Evolutionary conservation across 2,888 invertebrate species (phyloP).

Genomic region (Pediacus dermestoides): DNA sequence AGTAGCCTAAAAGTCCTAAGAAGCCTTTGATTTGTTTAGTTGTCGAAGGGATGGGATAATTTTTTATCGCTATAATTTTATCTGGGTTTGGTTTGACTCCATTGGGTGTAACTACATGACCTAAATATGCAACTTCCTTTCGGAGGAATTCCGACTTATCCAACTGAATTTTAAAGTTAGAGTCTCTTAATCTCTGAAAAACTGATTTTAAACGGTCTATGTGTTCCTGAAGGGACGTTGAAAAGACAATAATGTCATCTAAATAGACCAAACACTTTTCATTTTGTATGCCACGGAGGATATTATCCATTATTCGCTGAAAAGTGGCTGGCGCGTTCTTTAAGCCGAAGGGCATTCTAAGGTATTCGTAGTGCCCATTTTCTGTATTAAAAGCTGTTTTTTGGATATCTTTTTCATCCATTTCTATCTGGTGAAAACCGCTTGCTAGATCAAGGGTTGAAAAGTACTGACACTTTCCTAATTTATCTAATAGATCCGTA

Average conservation of each 20-base stretch:
- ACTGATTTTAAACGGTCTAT: slow-evolving; percentile 8
- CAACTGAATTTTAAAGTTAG: slow-evolving; percentile 22
- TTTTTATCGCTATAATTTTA: slow-evolving; percentile 21
- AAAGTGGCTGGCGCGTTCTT: slow-evolving; percentile 29
- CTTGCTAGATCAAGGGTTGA: no score
- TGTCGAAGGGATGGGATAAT: slow-evolving; percentile 24
- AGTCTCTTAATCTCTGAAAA: slow-evolving; percentile 15
- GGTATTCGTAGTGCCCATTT: slow-evolving; percentile 18
- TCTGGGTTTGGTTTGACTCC: slow-evolving; percentile 24
- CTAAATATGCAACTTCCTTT: slow-evolving; percentile 21
- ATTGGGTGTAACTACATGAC: slow-evolving; percentile 18
- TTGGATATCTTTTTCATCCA: slow-evolving; percentile 11
- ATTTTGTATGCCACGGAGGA: no score
- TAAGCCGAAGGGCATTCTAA: slow-evolving; percentile 30
- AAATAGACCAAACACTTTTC: no score
- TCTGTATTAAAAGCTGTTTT: slow-evolving; percentile 15
- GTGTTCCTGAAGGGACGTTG: slow-evolving; percentile 13
- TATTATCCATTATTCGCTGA: slow-evolving; percentile 26
- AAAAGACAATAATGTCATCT: slow-evolving; percentile 7
- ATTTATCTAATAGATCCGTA: slow-evolving; percentile 27
- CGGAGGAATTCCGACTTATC: slow-evolving; percentile 20
- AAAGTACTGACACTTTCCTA: slow-evolving; percentile 26
- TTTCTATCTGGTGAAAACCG: slow-evolving; percentile 20
- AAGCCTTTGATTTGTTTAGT: slow-evolving; percentile 24
- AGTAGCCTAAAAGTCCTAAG: slow-evolving; percentile 24